A percentile compares a stretch with the other conserved stretches of the same genome.
These are phyloP conservation scores for Malacoraja senta DNA, from an alignment of 2,797 vertebrate genomes.

Conservation along the genomic window DNA sequence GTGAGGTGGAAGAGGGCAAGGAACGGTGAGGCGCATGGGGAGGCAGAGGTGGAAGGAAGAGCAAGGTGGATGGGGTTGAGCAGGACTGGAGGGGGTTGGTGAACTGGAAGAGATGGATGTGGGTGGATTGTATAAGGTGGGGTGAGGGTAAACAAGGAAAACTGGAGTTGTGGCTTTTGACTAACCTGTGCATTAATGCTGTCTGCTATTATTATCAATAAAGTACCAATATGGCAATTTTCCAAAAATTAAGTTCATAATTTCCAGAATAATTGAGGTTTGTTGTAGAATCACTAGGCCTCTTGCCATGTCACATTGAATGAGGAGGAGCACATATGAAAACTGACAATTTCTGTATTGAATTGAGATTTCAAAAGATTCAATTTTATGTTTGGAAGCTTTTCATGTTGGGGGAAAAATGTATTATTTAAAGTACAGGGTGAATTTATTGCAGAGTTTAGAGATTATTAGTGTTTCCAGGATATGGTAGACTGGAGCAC, in stretches of 20 bases:
- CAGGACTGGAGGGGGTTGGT: not conserved
- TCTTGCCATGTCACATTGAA: not conserved
- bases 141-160: no score
- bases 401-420: no score
- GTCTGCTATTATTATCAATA: not conserved
- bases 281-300: not conserved
- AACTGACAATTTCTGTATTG: no score
- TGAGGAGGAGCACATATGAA: not conserved
- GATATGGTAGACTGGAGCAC: no score
- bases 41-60: not conserved
- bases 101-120: not conserved
- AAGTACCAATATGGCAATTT: not conserved
- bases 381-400: no score
- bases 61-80: not conserved
- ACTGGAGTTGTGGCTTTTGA: not conserved
- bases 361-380: no score
- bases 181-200: not conserved
- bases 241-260: not conserved
- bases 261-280: not conserved
- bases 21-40: not conserved
- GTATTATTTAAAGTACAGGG: no score
- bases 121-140: no score
- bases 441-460: no score
- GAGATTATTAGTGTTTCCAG: no score
- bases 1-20: not conserved